phyloP scores from a whole-genome alignment of 2,113 vertebrate species.

The Platichthys flesus region DNA sequence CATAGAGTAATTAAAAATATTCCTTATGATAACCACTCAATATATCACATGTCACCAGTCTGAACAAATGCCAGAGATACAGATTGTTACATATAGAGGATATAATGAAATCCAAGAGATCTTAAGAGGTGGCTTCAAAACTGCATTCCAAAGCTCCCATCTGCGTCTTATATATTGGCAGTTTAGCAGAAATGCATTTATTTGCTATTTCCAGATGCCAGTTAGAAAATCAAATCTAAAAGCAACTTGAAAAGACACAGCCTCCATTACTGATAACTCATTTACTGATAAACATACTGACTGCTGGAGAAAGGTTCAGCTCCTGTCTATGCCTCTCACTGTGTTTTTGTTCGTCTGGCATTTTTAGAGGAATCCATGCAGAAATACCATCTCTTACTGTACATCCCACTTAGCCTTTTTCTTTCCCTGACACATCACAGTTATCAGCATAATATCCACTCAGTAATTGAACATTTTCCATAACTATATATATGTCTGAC shows the following conservation, averaged over 20 bases:
- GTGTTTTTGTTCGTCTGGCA: not conserved
- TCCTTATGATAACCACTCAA: too few relatives aligned
- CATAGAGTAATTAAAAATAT: too few relatives aligned
- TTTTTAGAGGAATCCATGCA: conserved; percentile 23
- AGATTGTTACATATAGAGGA: too few relatives aligned
- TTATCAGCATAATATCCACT: not conserved
- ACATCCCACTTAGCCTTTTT: conserved; percentile 30
- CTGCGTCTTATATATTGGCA: not conserved
- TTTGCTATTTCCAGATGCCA: not conserved
- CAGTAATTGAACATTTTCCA: not conserved
- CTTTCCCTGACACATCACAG: conserved; percentile 17
- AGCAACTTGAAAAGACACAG: conserved; percentile 27
- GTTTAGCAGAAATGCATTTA: not conserved
- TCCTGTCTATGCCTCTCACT: not conserved
- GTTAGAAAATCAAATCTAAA: conserved; percentile 32
- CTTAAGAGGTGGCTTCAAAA: not conserved
- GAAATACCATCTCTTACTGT: conserved; percentile 3
- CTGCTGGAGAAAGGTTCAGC: not conserved
- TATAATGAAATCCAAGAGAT: too few relatives aligned
- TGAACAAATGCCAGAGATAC: too few relatives aligned
- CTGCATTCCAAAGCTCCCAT: not conserved
- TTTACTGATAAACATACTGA: conserved; percentile 20
- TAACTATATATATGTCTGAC: conserved; percentile 26
- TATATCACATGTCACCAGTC: too few relatives aligned
- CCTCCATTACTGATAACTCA: conserved; percentile 16